Percentiles rank a stretch among this genome's conserved stretches.
Conservation (phyloP, 1,140 invertebrate genomes). For the Littorina saxatilis region DNA sequence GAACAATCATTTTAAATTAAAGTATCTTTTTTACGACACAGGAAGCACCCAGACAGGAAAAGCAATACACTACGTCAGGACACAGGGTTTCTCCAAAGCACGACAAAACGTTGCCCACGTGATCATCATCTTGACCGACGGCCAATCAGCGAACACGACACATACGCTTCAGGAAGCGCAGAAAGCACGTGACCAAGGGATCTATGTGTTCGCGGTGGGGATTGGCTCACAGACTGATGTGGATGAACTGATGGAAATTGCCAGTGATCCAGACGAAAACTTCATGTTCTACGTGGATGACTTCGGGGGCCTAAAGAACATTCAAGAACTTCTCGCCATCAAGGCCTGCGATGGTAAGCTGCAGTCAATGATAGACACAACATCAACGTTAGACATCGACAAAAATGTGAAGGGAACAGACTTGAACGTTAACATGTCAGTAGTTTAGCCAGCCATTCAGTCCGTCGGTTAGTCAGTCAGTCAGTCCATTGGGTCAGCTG, state of each 20-base stretch:
- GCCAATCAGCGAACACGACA: conserved; percentile 49
- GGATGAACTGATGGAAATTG: conserved; percentile 49
- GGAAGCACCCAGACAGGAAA: conserved; percentile 56
- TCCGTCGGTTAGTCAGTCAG: too few species aligned
- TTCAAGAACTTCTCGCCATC: conserved; percentile 43
- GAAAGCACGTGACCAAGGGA: conserved; percentile 42
- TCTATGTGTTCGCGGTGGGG: conserved; percentile 62
- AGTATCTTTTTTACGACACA: too few species aligned
- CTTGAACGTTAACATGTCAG: too few species aligned
- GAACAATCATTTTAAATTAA: too few species aligned
- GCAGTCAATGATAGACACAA: background rate
- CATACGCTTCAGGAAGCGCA: conserved; percentile 51
- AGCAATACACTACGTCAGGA: conserved; percentile 47
- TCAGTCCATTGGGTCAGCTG: too few species aligned
- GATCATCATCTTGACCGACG: conserved; percentile 61
- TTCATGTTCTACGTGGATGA: conserved; percentile 51
- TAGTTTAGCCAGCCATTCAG: too few species aligned
- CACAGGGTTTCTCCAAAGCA: conserved; percentile 42
- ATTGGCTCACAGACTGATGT: conserved; percentile 49
- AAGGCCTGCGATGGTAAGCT: conserved; percentile 47
- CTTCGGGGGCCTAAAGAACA: conserved; percentile 42
- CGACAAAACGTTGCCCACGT: conserved; percentile 51
- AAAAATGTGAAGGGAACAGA: too few species aligned
- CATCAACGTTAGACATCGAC: too few species aligned
- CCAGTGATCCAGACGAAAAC: conserved; percentile 47